phyloP scores from a whole-genome alignment of 2,113 vertebrate species.

The Danionella cerebrum region DNA sequence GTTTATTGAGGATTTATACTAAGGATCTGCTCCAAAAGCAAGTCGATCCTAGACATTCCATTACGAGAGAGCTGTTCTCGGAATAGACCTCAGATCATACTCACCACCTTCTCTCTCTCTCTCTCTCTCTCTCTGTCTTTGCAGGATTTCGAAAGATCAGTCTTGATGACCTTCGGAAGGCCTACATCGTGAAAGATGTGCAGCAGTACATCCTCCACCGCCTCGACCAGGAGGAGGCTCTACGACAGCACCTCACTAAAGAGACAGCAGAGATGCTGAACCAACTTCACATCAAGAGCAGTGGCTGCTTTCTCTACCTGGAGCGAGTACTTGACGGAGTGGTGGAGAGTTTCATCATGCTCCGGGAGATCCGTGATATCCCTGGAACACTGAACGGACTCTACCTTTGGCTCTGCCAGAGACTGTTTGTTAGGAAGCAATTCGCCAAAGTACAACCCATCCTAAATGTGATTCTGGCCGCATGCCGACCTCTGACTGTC shows the following conservation, averaged over 20 bases:
- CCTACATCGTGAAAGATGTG: slow-evolving; percentile 96
- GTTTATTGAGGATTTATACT: too few species aligned
- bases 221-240: slow-evolving; percentile 91
- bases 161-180: slow-evolving; percentile 92
- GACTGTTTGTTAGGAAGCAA: slow-evolving; percentile 96
- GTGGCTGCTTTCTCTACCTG: slow-evolving; percentile 94
- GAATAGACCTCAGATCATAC: background rate
- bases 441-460: slow-evolving; percentile 97
- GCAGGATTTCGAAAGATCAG: slow-evolving; percentile 96
- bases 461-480: slow-evolving; percentile 91
- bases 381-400: slow-evolving; percentile 94
- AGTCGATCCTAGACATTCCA: too few species aligned
- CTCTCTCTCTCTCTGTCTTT: too few species aligned
- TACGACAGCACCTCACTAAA: slow-evolving; percentile 94
- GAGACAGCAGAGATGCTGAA: slow-evolving; percentile 98
- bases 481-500: slow-evolving; percentile 82
- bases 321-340: slow-evolving; percentile 95
- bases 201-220: slow-evolving; percentile 97
- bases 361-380: slow-evolving; percentile 95
- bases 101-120: slow-evolving; percentile 21
- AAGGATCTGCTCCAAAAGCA: too few species aligned
- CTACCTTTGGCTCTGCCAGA: slow-evolving; percentile 98
- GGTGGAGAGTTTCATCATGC: slow-evolving; percentile 94
- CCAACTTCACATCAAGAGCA: slow-evolving; percentile 98
- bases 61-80: background rate